Evolutionary conservation across 1,140 invertebrate species (phyloP), one percentile per base, ranked within the genome.

Genomic region (Leptinotarsa undecemlineata): DNA sequence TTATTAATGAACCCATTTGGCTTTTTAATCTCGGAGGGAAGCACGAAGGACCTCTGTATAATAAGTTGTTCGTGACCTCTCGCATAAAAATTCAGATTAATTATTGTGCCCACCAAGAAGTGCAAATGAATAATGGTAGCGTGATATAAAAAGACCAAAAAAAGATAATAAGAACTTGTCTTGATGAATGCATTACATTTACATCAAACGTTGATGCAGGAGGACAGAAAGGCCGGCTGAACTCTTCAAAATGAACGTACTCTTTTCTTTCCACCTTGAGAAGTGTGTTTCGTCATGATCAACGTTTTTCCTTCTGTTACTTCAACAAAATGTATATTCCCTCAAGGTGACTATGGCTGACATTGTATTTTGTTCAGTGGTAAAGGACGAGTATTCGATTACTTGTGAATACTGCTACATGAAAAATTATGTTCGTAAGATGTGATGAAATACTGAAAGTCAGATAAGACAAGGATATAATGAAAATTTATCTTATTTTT

Each of bases 81-180:
- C 63, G 20, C 63, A 64, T 64, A 64, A 64, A 64, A 20, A 64
- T 64, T 23, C 63, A 64, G 26, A 20, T 64, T 64, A 64, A 64
- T 64, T 64, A 64, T 64, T 64, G 63, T 64, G 63, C 63, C 63
- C 63, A 64, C 48, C 51, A 60, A 42, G 69, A 61, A 60, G 69
- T 42, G 19, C 21, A 60, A 71, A 60, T 42, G 33, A 60, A 6
- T 71, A 75, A 71, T 71, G 63, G 74, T 67, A 48, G 48, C 23
- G 48, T 60, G 48, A 57, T 70, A 76, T 71, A 67, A 67, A 47
- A 72, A 57, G 33, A 63, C 42, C 51, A 33, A 68, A n/a, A 68
- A 61, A 8, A 74, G 61, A 57, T 70, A 60, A 57, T 19, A 57
- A 17, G 51, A 57, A 57, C 51, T 57, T 19, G 51, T 57, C 51